These are phyloP conservation scores for Brachypteracias leptosomus DNA, from an alignment of 2,113 vertebrate species.

Conservation along the genomic window DNA sequence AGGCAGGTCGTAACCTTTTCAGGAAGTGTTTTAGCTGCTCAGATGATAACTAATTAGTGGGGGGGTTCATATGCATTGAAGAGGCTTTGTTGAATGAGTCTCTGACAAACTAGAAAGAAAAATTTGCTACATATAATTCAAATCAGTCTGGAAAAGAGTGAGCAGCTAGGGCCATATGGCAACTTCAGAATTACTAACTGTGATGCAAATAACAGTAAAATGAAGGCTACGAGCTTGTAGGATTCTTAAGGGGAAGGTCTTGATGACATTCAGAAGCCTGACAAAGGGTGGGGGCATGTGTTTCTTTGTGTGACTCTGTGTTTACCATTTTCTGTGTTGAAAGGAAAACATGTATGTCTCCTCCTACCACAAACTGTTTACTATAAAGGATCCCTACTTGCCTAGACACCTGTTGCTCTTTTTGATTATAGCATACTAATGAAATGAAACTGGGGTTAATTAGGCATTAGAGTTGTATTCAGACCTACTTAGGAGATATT, in stretches of 20 bases:
- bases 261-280: neutral
- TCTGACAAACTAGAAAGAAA: neutral
- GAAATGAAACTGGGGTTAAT: neutral
- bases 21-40: neutral
- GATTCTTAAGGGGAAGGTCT: neutral
- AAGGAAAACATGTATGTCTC: neutral
- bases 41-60: neutral
- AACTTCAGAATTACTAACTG: neutral
- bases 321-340: neutral
- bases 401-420: neutral
- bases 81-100: neutral
- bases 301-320: neutral
- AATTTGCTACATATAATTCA: neutral
- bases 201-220: neutral
- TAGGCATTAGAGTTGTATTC: neutral
- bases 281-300: neutral
- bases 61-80: neutral
- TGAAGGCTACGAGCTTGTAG: neutral
- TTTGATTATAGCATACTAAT: neutral
- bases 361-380: neutral
- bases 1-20: neutral
- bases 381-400: neutral
- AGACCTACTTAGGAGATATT: neutral
- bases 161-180: neutral
- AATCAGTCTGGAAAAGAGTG: neutral